A percentile compares a stretch with the other conserved stretches of the same genome.
These are phyloP conservation scores for Platysternon megacephalum DNA, from an alignment of 2,113 vertebrate species.

Conservation along the genomic window DNA sequence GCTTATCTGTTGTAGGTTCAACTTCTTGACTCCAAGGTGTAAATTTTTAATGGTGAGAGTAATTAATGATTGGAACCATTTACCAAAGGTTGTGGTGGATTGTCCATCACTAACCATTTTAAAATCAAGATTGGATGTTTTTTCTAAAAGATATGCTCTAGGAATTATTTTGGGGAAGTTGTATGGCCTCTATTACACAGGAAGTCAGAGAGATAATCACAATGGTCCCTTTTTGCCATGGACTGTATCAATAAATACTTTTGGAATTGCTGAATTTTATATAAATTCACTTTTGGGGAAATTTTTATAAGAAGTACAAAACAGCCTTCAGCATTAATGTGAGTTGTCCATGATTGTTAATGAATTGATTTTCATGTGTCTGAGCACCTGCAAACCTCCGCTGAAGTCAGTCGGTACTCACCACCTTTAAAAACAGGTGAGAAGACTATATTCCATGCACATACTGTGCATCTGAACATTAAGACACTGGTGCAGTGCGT, in stretches of 20 bases:
- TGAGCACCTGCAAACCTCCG: not conserved
- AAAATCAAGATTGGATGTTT: not conserved
- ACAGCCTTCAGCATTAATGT: not conserved
- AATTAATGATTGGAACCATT: not conserved
- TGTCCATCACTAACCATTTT: not conserved
- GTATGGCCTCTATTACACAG: not conserved
- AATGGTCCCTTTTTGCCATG: not conserved
- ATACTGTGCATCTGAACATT: not conserved
- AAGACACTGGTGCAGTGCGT: not conserved
- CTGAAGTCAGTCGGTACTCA: not conserved
- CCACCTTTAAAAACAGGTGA: not conserved
- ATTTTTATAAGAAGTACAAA: not conserved
- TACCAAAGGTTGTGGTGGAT: not conserved
- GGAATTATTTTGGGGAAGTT: not conserved
- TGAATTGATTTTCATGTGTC: not conserved
- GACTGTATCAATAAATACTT: not conserved
- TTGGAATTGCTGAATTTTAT: not conserved
- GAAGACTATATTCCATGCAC: rapidly evolving
- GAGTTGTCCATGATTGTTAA: not conserved
- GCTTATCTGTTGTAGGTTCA: constrained; percentile 15
- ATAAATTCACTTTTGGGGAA: not conserved
- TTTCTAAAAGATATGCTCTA: not conserved
- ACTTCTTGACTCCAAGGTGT: not conserved
- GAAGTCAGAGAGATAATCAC: not conserved
- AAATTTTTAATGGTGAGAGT: not conserved